Percentiles rank a stretch among this genome's conserved stretches.
Evolutionary conservation across 2,888 invertebrate genomes (phyloP).

Genomic region (Xestoiulus laeticollis): DNA sequence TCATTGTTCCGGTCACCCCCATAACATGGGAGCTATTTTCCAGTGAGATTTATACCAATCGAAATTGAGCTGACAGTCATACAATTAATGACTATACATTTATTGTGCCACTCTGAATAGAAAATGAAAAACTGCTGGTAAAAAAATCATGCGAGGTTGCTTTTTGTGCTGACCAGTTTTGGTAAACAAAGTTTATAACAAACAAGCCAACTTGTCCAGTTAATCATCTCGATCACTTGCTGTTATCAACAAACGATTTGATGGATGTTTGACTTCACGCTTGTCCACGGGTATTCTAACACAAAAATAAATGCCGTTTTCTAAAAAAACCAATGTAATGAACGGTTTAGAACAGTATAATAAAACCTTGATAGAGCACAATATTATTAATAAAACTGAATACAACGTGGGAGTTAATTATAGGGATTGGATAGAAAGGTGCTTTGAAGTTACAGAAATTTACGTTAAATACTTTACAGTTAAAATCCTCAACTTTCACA

Average conservation of each 20-base stretch:
- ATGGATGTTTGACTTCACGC: conserved; percentile 38
- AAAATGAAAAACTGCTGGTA: background rate
- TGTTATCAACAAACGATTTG: conserved; percentile 20
- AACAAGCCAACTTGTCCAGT: conserved; percentile 31
- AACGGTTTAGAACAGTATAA: background rate
- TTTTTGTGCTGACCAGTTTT: conserved; percentile 21
- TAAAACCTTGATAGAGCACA: background rate
- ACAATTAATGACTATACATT: conserved; percentile 39
- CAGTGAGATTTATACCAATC: conserved; percentile 24
- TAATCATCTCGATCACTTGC: conserved; percentile 31
- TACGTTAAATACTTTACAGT: too few species aligned
- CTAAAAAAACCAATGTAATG: background rate
- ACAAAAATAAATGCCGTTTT: background rate
- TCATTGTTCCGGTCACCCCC: conserved; percentile 28
- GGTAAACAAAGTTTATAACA: conserved; percentile 41
- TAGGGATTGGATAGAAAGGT: too few species aligned
- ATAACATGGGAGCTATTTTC: background rate
- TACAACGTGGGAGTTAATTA: background rate
- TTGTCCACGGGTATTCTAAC: conserved; percentile 11
- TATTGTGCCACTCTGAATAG: conserved; percentile 41
- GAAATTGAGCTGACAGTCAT: conserved; percentile 38
- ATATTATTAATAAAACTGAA: background rate
- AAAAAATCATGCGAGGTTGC: background rate
- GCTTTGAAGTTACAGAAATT: too few species aligned
- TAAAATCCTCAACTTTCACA: too few species aligned